phyloP scores from a whole-genome alignment of 2,113 vertebrate species.

The Muscicapa adusta region DNA sequence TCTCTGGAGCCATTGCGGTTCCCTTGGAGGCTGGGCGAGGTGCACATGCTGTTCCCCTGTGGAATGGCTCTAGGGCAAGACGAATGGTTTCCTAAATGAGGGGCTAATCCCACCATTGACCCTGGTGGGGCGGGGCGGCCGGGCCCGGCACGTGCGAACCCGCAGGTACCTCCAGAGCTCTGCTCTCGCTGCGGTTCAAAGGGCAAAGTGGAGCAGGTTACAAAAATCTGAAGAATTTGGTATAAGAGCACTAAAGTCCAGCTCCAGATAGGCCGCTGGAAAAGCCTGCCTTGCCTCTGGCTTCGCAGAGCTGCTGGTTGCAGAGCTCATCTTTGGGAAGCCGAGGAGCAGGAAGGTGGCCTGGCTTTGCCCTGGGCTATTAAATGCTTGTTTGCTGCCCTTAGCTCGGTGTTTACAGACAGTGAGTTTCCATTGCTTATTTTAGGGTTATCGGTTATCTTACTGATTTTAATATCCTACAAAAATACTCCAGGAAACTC shows the following conservation, averaged over 20 bases:
- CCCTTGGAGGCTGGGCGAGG: neutral
- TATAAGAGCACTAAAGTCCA: neutral
- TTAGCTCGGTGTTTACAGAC: neutral
- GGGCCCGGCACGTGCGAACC: neutral
- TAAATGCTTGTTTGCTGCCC: neutral
- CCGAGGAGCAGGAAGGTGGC: neutral
- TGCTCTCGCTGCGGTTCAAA: neutral
- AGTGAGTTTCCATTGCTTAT: neutral
- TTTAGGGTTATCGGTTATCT: neutral
- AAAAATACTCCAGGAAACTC: neutral
- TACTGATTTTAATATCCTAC: neutral
- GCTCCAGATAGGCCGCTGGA: neutral
- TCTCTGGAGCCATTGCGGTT: neutral
- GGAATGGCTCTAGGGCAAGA: neutral
- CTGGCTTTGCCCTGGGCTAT: neutral
- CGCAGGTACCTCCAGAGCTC: neutral
- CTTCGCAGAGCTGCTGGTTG: neutral
- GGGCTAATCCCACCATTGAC: neutral
- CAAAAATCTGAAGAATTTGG: slow-evolving; percentile 26
- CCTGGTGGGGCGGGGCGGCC: neutral
- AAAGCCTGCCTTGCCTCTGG: neutral
- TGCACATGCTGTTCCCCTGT: neutral
- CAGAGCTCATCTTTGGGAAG: neutral
- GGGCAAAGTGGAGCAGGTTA: neutral
- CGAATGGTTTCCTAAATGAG: neutral